Evolutionary conservation across 2,888 invertebrate species (phyloP).

Genomic region (Hemistola chrysoprasaria): DNA sequence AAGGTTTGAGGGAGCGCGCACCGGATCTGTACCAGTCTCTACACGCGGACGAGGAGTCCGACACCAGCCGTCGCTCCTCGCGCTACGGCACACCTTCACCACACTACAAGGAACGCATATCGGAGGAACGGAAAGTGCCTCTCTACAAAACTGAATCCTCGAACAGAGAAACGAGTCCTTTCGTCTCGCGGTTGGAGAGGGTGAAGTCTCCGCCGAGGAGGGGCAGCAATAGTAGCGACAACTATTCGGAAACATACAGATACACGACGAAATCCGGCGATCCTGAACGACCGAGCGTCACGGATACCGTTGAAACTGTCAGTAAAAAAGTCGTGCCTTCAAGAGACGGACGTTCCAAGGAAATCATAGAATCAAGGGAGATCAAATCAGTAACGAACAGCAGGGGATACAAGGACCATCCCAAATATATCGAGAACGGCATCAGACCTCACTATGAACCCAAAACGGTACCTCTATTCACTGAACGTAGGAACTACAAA

Average conservation of each 20-base stretch:
- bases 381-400: conserved; percentile 87
- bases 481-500: conserved; percentile 73
- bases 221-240: conserved; percentile 86
- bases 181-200: conserved; percentile 68
- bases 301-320: conserved; percentile 87
- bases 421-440: conserved; percentile 82
- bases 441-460: conserved; percentile 61
- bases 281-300: conserved; percentile 85
- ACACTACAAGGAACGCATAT: conserved; percentile 72
- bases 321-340: conserved; percentile 86
- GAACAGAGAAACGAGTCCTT: conserved; percentile 74
- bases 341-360: conserved; percentile 84
- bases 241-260: conserved; percentile 87
- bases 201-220: conserved; percentile 80
- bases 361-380: conserved; percentile 87
- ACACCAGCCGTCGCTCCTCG: conserved; percentile 71
- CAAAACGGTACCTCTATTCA: conserved; percentile 63
- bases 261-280: conserved; percentile 86
- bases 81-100: conserved; percentile 74
- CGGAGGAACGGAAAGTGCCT: conserved; percentile 69
- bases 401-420: conserved; percentile 77
- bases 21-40: conserved; percentile 88
- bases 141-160: conserved; percentile 74
- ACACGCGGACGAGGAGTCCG: conserved; percentile 84
- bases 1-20: conserved; percentile 86